Evolutionary conservation across 2,888 invertebrate species (phyloP), one percentile per base, ranked within the genome.

Genomic region (Ischnus inquisitorius): DNA sequence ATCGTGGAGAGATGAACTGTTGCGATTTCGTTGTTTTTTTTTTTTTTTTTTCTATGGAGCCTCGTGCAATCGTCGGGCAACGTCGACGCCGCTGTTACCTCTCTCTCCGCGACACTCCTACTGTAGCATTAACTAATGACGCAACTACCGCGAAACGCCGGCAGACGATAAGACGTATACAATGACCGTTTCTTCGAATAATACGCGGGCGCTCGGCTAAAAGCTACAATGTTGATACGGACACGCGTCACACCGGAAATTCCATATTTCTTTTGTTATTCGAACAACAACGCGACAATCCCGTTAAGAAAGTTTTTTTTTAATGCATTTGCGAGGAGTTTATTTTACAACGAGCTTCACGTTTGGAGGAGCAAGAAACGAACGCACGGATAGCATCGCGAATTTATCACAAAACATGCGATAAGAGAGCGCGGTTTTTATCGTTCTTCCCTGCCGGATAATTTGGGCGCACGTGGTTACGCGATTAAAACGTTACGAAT

Each of bases 391-490:
- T 22, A 65, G 5, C 19, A 12, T 25, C 67, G 46, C 6, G 3
- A 41, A 71, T 41, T 57, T 25, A 57, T 71, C 54, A 1, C 16
- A n/a, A 8, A 41, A n/a, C 14, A 64, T 41, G 39, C 39, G 69
- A 54, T 71, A 71, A 71, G 22, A 22, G 25, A 54, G 12, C 3
- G n/a, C 51, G 68, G 19, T 22, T 68, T n/a, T 60, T 71, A 71
- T 71, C 71, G 39, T 19, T 57, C 14, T 54, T 71, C 57, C 39
- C 71, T 34, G 12, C 12, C 19, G 39, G 51, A 54, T 8, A 71
- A 8, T 22, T 41, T 22, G 3, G 41, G n/a, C 19, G 8, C 71
- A 71, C 71, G 69, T 54, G 69, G 39, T 34, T 51, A 1, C n/a
- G 19, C 12, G 22, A 3, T 22, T 54, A 22, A 34, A 34, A 34